These are phyloP conservation scores for Coptodon bakossiorum DNA, from an alignment of 2,113 vertebrate species.

Conservation along the genomic window DNA sequence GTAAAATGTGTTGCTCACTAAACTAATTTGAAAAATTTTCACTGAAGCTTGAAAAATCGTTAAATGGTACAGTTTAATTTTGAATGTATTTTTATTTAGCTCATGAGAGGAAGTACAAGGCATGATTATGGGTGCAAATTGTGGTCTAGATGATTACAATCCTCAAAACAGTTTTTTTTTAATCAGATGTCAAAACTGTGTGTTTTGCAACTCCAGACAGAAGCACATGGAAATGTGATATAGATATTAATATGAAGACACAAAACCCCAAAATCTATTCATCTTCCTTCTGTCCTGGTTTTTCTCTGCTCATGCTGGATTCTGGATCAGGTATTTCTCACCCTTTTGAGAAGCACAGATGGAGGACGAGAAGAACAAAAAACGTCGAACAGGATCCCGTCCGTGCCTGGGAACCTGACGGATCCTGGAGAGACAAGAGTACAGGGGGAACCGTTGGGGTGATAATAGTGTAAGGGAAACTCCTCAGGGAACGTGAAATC, in stretches of 20 bases:
- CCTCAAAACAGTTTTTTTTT: background rate
- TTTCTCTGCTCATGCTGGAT: constrained; percentile 3
- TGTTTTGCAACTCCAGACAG: background rate
- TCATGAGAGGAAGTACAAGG: fast-evolving
- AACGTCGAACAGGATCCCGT: background rate
- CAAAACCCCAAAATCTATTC: background rate
- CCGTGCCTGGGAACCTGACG: constrained; percentile 41
- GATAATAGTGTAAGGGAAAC: constrained; percentile 49
- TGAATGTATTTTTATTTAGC: background rate
- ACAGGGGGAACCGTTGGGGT: background rate
- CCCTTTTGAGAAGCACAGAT: constrained; percentile 42
- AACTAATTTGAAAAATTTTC: background rate
- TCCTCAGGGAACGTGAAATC: background rate
- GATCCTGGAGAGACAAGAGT: constrained; percentile 17
- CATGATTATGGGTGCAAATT: background rate
- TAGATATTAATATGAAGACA: background rate
- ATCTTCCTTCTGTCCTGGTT: background rate
- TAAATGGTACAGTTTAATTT: background rate
- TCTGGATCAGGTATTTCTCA: constrained; percentile 71
- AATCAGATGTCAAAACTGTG: background rate
- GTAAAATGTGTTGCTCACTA: background rate
- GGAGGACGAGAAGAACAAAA: constrained; percentile 7
- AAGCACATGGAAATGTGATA: background rate
- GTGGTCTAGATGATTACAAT: background rate
- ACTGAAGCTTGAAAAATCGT: fast-evolving